Evolutionary conservation across 92 coral and sea anemone genomes (phyloP).

Genomic region (Parazoanthus atlanticus): DNA sequence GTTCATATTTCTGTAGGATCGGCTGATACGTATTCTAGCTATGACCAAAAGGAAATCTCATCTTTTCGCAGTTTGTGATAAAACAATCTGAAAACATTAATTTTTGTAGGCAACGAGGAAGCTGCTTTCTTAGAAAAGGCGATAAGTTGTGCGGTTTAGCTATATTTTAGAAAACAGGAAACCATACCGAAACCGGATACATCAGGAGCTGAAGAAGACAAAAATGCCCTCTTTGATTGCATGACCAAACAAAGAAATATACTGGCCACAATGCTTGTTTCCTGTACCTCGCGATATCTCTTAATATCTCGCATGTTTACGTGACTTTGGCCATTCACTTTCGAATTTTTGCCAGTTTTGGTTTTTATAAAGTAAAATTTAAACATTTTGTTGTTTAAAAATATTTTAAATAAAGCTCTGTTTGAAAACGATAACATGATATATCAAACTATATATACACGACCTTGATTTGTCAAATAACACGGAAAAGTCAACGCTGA

Average conservation of each 20-base stretch:
- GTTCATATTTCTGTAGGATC: background rate
- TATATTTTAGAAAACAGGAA: background rate
- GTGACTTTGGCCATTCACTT: background rate
- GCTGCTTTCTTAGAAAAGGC: background rate
- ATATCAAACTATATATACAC: background rate
- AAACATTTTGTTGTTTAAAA: no score
- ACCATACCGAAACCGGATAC: background rate
- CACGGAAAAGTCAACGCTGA: background rate
- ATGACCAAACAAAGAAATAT: background rate
- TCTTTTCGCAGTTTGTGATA: background rate
- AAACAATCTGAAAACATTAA: background rate
- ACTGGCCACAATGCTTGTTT: no score
- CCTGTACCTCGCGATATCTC: background rate
- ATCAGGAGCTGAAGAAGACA: background rate
- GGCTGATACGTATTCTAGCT: background rate
- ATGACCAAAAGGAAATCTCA: background rate
- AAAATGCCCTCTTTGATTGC: no score
- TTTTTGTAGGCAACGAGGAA: no score
- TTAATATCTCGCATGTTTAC: background rate
- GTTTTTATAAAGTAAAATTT: background rate
- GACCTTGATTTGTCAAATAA: background rate
- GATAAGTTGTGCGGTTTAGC: background rate
- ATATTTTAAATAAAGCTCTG: background rate
- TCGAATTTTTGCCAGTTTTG: no score
- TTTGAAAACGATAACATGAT: background rate